phyloP scores from a whole-genome alignment of 2,797 vertebrate genomes.

The Acridotheres tristis region DNA sequence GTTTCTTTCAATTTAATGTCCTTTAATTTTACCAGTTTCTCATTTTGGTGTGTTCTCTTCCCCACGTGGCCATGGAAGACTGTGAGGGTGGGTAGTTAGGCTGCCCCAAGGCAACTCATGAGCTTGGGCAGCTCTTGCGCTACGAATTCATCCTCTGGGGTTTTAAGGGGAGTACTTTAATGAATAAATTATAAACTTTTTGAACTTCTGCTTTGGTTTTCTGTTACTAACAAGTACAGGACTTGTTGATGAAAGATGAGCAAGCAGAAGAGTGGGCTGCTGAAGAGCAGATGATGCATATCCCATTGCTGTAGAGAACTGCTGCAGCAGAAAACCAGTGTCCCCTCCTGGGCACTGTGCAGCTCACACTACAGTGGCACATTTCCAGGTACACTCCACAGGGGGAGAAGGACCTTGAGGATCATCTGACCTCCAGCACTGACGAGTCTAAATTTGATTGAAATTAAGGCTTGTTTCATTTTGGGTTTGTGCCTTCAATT shows the following conservation, averaged over 20 bases:
- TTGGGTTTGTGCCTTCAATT: slow-evolving; percentile 1
- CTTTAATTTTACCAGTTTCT: background rate
- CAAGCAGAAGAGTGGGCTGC: background rate
- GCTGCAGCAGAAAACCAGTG: background rate
- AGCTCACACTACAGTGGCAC: background rate
- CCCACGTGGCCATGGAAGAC: accelerated
- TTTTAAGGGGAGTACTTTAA: background rate
- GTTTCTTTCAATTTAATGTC: background rate
- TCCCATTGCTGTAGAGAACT: accelerated
- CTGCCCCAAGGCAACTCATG: background rate
- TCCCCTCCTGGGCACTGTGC: background rate
- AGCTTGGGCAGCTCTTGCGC: background rate
- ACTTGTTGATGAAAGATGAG: background rate
- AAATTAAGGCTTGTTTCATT: background rate
- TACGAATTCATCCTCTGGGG: background rate
- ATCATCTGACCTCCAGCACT: background rate
- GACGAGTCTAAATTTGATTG: background rate
- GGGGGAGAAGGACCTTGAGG: background rate
- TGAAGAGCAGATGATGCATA: background rate
- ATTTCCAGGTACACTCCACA: background rate
- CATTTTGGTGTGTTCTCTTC: background rate
- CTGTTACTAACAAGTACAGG: background rate
- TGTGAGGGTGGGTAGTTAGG: background rate
- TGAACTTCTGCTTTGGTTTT: background rate
- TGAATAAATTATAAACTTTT: background rate